Evolutionary conservation across 2,113 vertebrate species (phyloP), one percentile per base, ranked within the genome.

Genomic region (Antechinus stuartii): DNA sequence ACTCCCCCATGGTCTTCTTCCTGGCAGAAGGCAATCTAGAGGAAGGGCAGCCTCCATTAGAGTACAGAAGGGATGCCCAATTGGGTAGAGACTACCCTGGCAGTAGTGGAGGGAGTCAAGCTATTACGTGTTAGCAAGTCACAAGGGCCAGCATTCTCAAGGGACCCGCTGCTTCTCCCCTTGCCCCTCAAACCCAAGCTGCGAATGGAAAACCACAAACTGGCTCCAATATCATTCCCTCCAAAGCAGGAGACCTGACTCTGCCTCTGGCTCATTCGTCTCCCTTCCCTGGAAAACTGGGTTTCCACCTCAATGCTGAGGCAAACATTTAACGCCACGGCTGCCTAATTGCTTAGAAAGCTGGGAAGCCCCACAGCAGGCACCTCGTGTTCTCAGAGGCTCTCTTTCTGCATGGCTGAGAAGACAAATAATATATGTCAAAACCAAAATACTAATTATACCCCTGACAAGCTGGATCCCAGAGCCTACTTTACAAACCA

Each of bases 21-120:
- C 92, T 14, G 90, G 57, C 91, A 95, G 91, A 94, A 46, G 84
- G 91, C 42, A 95, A n/a, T 49, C 91, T 52, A 54, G 90, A 46
- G 68, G 68, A 14, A 54, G 52, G 0, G 0, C 23, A 8, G 19
- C n/a, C n/a, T 23, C 42, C 68, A 42, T 42, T 84, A 84, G 68
- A n/a, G n/a, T 42, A 23, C 1, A 84, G 6, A 30, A 30, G 57
- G 61, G 30, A 12, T 68, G 30, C 61, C 61, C 30, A 35, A 3
- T 68, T 68, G 30, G 57, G 57, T 49, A 49, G 49, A 49, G 5
- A 49, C 49, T 49, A 49, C 49, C 49, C 49, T 49, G 49, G 49
- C 7, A 49, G 35, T n/a, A 42, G n/a, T 22, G 19, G 16, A 84
- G 19, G n/a, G 68, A 35, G 76, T 89, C 0, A 6, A 1, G 7